A percentile compares a stretch with the other conserved stretches of the same genome.
Evolutionary conservation across 2,888 invertebrate genomes (phyloP).

Genomic region (Pegoplata infirma): DNA sequence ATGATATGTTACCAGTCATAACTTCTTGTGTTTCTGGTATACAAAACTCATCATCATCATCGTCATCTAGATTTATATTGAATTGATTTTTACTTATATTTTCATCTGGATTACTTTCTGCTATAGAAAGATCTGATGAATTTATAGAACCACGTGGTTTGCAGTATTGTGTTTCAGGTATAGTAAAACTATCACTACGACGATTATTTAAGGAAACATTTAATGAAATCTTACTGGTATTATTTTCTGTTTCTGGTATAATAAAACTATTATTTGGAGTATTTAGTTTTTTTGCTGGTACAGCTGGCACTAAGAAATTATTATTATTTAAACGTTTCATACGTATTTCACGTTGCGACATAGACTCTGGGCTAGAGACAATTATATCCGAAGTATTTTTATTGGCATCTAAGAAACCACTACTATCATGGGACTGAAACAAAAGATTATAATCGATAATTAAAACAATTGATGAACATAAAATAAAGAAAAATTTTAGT

Average conservation of each 20-base stretch:
- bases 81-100: slow-evolving; percentile 22
- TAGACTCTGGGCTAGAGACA: slow-evolving; percentile 33
- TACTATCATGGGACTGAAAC: slow-evolving; percentile 43
- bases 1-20: background rate
- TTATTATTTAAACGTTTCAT: slow-evolving; percentile 5
- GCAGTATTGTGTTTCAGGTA: slow-evolving; percentile 67
- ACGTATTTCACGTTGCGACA: slow-evolving; percentile 8
- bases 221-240: slow-evolving; percentile 7
- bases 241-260: slow-evolving; percentile 10
- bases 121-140: slow-evolving; percentile 40
- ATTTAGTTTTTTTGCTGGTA: slow-evolving; percentile 20
- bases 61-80: slow-evolving; percentile 27
- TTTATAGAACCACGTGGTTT: slow-evolving; percentile 23
- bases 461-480: too few relatives aligned
- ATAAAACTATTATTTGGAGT: slow-evolving; percentile 13
- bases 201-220: slow-evolving; percentile 38
- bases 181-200: slow-evolving; percentile 64
- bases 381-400: slow-evolving; percentile 44
- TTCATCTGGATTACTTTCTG: slow-evolving; percentile 51
- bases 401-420: slow-evolving; percentile 41
- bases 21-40: slow-evolving; percentile 71
- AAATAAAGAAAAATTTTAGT: background rate
- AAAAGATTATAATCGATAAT: background rate
- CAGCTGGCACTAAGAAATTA: slow-evolving; percentile 43
- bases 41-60: slow-evolving; percentile 67